These are phyloP conservation scores for Peromyscus maniculatus DNA, from an alignment of 2,113 vertebrate species.

Conservation along the genomic window DNA sequence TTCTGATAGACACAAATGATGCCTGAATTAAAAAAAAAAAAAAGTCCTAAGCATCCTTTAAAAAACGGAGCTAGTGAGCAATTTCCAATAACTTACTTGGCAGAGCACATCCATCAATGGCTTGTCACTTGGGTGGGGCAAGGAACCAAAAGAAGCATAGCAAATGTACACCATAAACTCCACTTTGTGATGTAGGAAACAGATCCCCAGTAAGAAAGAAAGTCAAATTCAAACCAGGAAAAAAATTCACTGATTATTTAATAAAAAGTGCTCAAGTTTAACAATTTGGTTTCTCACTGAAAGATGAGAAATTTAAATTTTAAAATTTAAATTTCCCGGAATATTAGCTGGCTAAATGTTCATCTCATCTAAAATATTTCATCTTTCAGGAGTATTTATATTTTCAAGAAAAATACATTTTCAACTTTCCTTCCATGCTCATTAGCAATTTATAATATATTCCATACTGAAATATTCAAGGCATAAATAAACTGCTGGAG, in stretches of 20 bases:
- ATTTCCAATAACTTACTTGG: slow-evolving; percentile 65
- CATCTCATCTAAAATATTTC: slow-evolving; percentile 43
- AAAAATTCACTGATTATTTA: slow-evolving; percentile 40
- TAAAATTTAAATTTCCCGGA: slow-evolving; percentile 68
- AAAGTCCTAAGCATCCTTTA: slow-evolving; percentile 65
- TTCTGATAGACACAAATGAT: slow-evolving; percentile 62
- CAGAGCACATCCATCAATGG: slow-evolving; percentile 64
- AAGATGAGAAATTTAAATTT: slow-evolving; percentile 70
- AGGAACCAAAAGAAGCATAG: not conserved
- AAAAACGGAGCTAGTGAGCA: slow-evolving; percentile 64
- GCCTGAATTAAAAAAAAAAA: slow-evolving; percentile 56
- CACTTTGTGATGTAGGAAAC: not conserved
- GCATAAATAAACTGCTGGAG: slow-evolving; percentile 13
- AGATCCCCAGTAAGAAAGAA: slow-evolving; percentile 18
- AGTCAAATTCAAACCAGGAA: slow-evolving; percentile 62
- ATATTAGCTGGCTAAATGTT: slow-evolving; percentile 54
- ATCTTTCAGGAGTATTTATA: slow-evolving; percentile 70
- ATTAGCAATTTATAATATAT: slow-evolving; percentile 22
- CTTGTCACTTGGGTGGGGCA: slow-evolving; percentile 46
- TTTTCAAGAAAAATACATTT: slow-evolving; percentile 67
- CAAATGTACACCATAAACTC: not conserved
- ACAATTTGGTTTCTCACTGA: slow-evolving; percentile 53
- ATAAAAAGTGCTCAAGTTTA: slow-evolving; percentile 52
- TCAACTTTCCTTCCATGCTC: slow-evolving; percentile 57
- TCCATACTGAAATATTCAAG: slow-evolving; percentile 66